Evolutionary conservation across 2,888 invertebrate species (phyloP), one percentile per base, ranked within the genome.

Genomic region (Desoria tigrina): DNA sequence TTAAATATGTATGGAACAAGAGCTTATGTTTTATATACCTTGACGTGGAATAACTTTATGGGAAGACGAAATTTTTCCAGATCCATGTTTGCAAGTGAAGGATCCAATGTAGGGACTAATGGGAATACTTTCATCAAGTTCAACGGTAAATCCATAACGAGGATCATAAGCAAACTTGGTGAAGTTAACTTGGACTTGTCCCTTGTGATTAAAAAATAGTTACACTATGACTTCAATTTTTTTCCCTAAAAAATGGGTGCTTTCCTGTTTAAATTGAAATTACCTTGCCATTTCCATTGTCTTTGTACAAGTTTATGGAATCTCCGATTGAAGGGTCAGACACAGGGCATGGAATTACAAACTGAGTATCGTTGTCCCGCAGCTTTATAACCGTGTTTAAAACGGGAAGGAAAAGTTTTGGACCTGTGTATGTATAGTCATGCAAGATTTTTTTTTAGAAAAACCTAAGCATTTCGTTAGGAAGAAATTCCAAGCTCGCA

Each of bases 341-440:
- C 11, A 72, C 62, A 0, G 72, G 61, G 37, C 72, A 72, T 2
- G 72, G 69, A 4, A 72, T 53, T 1, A 67, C 42, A 42, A 72
- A 68, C 9, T 61, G 51, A 1, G 61, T 55, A 4, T 60, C 62
- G 21, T 62, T 60, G 23, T 42, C 55, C 7, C 42, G 49, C 7
- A 72, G 21, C 18, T 45, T 14, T 1, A 68, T 53, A 4, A 66
- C 61, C 14, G 51, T 42, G 50, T 67, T 72, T 28, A 53, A 54
- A 7, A 37, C 23, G 23, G 64, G 54, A 37, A 69, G 61, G 32
- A 72, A 72, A 9, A 72, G 50, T 9, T 59, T 56, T 28, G 56
- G 58, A 16, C 65, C 71, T 71, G 32, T 21, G n/a, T n/a, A n/a
- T n/a, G n/a, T n/a, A n/a, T n/a, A n/a, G n/a, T n/a, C n/a, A n/a